Evolutionary conservation across 1,140 invertebrate species (phyloP).

Genomic region (Pomacea maculata): DNA sequence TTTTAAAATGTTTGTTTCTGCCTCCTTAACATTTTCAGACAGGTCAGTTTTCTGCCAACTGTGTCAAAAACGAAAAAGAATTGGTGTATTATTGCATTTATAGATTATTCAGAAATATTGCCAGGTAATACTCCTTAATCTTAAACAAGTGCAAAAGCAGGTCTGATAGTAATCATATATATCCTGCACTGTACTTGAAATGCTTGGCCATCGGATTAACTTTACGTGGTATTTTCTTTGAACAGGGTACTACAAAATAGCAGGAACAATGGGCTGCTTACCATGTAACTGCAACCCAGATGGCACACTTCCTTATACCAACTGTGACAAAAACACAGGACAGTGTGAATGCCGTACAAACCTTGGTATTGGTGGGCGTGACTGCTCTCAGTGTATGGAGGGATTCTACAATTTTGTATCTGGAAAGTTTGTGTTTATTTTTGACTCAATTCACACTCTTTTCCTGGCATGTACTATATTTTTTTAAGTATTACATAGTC

Average conservation of each 20-base stretch:
- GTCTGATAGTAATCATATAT: background rate
- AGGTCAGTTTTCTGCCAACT: too few relatives aligned
- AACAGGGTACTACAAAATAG: constrained; percentile 81
- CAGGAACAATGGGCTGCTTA: constrained; percentile 57
- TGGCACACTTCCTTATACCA: constrained; percentile 74
- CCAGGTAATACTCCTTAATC: too few relatives aligned
- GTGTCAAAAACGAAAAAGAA: too few relatives aligned
- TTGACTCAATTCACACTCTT: background rate
- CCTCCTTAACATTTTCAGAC: too few relatives aligned
- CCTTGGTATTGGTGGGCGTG: constrained; percentile 53
- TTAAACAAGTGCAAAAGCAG: too few relatives aligned
- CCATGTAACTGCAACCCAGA: constrained; percentile 86
- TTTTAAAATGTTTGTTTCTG: too few relatives aligned
- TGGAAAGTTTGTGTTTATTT: constrained; percentile 38
- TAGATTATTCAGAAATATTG: too few relatives aligned
- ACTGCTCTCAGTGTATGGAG: constrained; percentile 54
- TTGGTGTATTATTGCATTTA: too few relatives aligned
- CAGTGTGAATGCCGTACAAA: constrained; percentile 81
- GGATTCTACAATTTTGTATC: constrained; percentile 44
- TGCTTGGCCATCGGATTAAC: background rate
- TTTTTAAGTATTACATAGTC: too few relatives aligned
- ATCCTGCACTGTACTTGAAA: background rate
- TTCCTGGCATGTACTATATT: too few relatives aligned
- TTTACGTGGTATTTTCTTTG: background rate
- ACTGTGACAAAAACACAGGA: constrained; percentile 86